Evolutionary conservation across 2,888 invertebrate genomes (phyloP).

Genomic region (Exocentrus adspersus): DNA sequence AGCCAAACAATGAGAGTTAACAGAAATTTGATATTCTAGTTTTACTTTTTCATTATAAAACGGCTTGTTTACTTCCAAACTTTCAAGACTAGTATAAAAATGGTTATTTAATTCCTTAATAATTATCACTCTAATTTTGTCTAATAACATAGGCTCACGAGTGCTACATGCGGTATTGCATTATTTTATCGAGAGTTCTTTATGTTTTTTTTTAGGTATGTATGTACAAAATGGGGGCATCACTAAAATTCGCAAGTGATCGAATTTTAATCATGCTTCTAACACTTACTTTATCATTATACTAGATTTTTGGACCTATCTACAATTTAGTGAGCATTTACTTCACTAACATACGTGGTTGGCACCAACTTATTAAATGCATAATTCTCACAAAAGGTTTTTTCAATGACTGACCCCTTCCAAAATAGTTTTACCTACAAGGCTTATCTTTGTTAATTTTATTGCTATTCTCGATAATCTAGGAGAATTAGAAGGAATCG

Average conservation of each 20-base stretch:
- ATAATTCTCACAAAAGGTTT: conserved; percentile 28
- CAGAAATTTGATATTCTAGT: conserved; percentile 26
- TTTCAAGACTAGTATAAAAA: conserved; percentile 46
- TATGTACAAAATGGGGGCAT: conserved; percentile 46
- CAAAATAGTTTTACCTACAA: conserved; percentile 6
- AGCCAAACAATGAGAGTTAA: conserved; percentile 23
- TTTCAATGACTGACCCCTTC: conserved; percentile 12
- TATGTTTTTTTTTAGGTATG: conserved; percentile 38
- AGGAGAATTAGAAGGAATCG: conserved; percentile 22
- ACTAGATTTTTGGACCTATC: conserved; percentile 53
- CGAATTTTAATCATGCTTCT: conserved; percentile 30
- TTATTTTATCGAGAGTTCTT: conserved; percentile 43
- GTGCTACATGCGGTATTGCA: conserved; percentile 45
- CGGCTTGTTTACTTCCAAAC: conserved; percentile 32
- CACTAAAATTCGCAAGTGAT: conserved; percentile 21
- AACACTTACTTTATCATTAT: conserved; percentile 39
- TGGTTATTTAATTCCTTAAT: conserved; percentile 41
- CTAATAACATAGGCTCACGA: conserved; percentile 42
- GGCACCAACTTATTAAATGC: conserved; percentile 54
- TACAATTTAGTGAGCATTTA: conserved; percentile 60
- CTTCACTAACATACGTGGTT: conserved; percentile 56
- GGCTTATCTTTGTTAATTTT: conserved; percentile 18
- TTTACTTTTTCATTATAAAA: conserved; percentile 41
- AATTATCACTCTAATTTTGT: conserved; percentile 45
- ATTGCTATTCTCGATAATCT: conserved; percentile 27